Conservation (phyloP, 2,113 vertebrate species). For the Alaudala cheleensis region DNA sequence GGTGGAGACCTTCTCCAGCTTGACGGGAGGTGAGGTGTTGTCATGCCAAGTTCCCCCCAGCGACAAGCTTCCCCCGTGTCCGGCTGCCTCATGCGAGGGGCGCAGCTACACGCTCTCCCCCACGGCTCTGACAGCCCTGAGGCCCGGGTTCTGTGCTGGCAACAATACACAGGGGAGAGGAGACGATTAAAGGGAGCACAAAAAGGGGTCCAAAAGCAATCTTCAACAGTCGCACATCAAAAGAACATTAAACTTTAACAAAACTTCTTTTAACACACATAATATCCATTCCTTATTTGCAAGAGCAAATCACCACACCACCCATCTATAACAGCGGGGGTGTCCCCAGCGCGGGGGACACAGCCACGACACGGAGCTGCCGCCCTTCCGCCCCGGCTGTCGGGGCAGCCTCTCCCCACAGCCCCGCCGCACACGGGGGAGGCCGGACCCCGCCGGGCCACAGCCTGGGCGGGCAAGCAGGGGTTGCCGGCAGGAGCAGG, state of each 20-base stretch:
- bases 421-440: background rate
- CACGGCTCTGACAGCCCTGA: no score
- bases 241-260: background rate
- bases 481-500: background rate
- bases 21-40: background rate
- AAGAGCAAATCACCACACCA: background rate
- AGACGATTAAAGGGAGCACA: background rate
- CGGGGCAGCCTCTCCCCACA: no score
- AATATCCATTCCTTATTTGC: background rate
- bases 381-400: background rate
- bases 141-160: no score
- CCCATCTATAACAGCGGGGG: background rate
- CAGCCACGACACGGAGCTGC: background rate
- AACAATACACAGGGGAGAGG: no score
- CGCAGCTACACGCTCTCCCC: rapidly evolving
- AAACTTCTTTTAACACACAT: background rate
- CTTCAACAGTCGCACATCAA: background rate
- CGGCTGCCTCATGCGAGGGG: background rate
- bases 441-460: background rate
- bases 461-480: background rate
- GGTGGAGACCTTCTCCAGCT: background rate
- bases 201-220: background rate
- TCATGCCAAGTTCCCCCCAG: background rate
- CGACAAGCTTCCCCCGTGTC: background rate
- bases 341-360: background rate